These are phyloP conservation scores for Ornithoptera priamus DNA, from an alignment of 2,888 invertebrate genomes.

Conservation along the genomic window DNA sequence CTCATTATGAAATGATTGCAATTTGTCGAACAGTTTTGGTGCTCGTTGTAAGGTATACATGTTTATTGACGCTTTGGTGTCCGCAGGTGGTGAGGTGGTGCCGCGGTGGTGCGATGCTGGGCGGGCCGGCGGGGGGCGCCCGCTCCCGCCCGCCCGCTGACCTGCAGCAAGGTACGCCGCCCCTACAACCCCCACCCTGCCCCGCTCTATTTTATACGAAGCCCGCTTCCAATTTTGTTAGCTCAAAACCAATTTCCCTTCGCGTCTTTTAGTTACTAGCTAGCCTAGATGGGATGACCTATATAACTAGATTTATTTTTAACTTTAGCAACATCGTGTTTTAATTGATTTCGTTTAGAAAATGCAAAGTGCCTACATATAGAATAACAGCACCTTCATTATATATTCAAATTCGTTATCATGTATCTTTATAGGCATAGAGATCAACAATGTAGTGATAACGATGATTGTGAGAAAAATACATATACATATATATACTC, in stretches of 20 bases:
- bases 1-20: too few species aligned
- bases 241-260: slow-evolving; percentile 13
- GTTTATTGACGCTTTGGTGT: too few species aligned
- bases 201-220: slow-evolving; percentile 13
- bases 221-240: slow-evolving; percentile 10
- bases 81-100: slow-evolving; percentile 73
- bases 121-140: slow-evolving; percentile 80
- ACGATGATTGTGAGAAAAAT: too few species aligned
- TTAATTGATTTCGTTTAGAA: slow-evolving; percentile 1
- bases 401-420: too few species aligned
- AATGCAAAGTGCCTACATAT: neutral
- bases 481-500: too few species aligned
- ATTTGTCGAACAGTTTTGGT: too few species aligned
- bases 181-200: slow-evolving; percentile 49
- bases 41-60: too few species aligned
- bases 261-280: neutral
- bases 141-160: slow-evolving; percentile 80
- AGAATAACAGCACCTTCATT: neutral
- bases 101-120: slow-evolving; percentile 73
- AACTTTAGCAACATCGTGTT: neutral
- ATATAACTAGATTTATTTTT: slow-evolving; percentile 5
- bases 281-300: slow-evolving; percentile 5
- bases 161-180: slow-evolving; percentile 69
- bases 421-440: too few species aligned
- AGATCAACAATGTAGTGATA: too few species aligned